These are phyloP conservation scores for Clivina fossor DNA, from an alignment of 2,888 invertebrate genomes.

Conservation along the genomic window DNA sequence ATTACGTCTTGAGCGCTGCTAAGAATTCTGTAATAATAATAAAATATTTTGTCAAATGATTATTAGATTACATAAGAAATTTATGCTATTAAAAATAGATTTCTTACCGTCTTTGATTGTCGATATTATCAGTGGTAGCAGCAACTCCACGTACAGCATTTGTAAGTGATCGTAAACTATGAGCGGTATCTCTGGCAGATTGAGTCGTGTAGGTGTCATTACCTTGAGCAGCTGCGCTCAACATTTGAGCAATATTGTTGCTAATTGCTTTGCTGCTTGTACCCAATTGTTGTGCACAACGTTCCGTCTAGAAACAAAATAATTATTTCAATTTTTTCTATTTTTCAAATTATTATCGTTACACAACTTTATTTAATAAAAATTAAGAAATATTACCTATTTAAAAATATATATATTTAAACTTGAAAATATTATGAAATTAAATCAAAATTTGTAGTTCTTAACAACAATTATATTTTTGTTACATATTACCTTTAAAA, in stretches of 20 bases:
- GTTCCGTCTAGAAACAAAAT: slow-evolving; percentile 58
- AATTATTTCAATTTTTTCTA: too few relatives aligned
- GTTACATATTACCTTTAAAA: too few relatives aligned
- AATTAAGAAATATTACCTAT: too few relatives aligned
- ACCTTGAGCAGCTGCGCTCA: slow-evolving; percentile 81
- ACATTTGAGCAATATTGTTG: slow-evolving; percentile 79
- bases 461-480: too few relatives aligned
- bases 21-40: slow-evolving; percentile 56
- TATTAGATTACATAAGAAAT: neutral
- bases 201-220: slow-evolving; percentile 80
- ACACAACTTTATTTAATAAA: too few relatives aligned
- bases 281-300: slow-evolving; percentile 61
- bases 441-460: too few relatives aligned
- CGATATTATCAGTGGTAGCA: slow-evolving; percentile 65
- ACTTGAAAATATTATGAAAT: too few relatives aligned
- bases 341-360: too few relatives aligned
- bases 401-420: too few relatives aligned
- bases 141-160: slow-evolving; percentile 75
- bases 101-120: slow-evolving; percentile 48
- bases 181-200: slow-evolving; percentile 80
- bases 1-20: slow-evolving; percentile 78
- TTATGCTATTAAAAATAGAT: neutral
- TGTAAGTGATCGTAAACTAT: slow-evolving; percentile 72
- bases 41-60: too few relatives aligned
- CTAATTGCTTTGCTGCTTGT: slow-evolving; percentile 74